phyloP scores from a whole-genome alignment of 2,888 invertebrate species.

The Lepeophtheirus nordmannii region DNA sequence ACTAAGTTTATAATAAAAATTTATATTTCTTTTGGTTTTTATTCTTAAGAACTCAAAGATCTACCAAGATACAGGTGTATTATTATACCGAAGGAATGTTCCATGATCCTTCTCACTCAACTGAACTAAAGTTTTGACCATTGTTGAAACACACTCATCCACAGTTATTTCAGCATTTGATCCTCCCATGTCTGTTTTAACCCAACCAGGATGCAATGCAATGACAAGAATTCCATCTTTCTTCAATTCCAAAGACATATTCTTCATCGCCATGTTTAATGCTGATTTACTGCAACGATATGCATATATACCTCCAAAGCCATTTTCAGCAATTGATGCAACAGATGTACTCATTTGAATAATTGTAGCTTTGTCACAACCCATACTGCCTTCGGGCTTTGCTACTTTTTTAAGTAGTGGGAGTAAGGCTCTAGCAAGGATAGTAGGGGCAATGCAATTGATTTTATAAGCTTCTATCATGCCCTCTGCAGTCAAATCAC shows the following conservation, averaged over 20 bases:
- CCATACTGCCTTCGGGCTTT: background rate
- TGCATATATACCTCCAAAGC: background rate
- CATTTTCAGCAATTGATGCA: constrained; percentile 18
- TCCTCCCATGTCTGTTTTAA: constrained; percentile 76
- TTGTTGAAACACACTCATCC: constrained; percentile 47
- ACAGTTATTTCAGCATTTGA: constrained; percentile 56
- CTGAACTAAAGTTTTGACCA: constrained; percentile 48
- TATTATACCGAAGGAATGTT: constrained; percentile 59
- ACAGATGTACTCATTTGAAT: constrained; percentile 17
- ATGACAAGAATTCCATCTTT: constrained; percentile 55
- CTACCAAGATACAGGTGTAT: constrained; percentile 55
- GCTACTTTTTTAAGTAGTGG: constrained; percentile 11
- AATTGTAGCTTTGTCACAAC: background rate
- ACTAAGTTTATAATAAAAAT: too few species aligned
- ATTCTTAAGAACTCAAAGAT: background rate
- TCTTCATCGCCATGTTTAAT: constrained; percentile 68
- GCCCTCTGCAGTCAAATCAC: background rate
- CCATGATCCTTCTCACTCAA: constrained; percentile 54
- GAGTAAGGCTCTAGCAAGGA: constrained; percentile 39
- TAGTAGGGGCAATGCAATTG: constrained; percentile 64
- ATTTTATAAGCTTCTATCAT: constrained; percentile 47
- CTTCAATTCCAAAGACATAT: constrained; percentile 62
- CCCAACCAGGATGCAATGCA: constrained; percentile 77
- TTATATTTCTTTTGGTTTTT: too few species aligned
- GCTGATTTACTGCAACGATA: constrained; percentile 38